Conservation (phyloP, 1,140 invertebrate genomes). For the Antheraea pernyi region DNA sequence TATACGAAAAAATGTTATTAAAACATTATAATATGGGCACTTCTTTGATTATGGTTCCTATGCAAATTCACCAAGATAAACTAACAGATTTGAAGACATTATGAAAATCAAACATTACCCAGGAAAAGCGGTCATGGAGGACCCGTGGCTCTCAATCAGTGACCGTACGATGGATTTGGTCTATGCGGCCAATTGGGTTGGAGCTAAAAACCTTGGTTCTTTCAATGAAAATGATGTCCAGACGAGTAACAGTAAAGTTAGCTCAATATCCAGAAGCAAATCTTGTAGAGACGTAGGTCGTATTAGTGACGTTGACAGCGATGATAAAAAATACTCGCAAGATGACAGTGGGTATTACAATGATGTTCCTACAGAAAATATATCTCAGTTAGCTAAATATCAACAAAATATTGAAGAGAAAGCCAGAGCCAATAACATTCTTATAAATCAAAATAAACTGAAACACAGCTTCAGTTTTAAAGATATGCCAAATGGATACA, state of each 20-base stretch:
- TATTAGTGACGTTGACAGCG: conserved; percentile 50
- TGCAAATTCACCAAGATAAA: conserved; percentile 13
- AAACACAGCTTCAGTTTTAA: conserved; percentile 79
- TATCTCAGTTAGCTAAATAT: conserved; percentile 81
- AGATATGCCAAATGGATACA: conserved; percentile 80
- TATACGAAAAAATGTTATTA: conserved; percentile 33
- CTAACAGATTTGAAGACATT: conserved; percentile 41
- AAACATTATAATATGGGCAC: background rate
- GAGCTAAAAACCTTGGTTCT: conserved; percentile 75
- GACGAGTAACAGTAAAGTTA: conserved; percentile 54
- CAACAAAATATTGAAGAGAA: conserved; percentile 81
- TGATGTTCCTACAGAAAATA: conserved; percentile 67
- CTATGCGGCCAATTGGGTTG: conserved; percentile 91
- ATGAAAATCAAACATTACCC: conserved; percentile 92
- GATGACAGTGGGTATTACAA: conserved; percentile 52
- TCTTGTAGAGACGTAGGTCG: conserved; percentile 73
- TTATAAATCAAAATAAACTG: conserved; percentile 71
- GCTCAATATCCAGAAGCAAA: conserved; percentile 74
- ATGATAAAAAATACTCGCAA: conserved; percentile 49
- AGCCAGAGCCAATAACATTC: conserved; percentile 72
- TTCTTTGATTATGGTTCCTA: background rate
- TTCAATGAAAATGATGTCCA: conserved; percentile 56
- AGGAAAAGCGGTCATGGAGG: conserved; percentile 87
- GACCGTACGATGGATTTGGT: conserved; percentile 85
- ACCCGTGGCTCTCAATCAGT: conserved; percentile 82